Base-by-base conservation (phyloP, 2,113 vertebrate genomes). In the Siniperca knerii region DNA sequence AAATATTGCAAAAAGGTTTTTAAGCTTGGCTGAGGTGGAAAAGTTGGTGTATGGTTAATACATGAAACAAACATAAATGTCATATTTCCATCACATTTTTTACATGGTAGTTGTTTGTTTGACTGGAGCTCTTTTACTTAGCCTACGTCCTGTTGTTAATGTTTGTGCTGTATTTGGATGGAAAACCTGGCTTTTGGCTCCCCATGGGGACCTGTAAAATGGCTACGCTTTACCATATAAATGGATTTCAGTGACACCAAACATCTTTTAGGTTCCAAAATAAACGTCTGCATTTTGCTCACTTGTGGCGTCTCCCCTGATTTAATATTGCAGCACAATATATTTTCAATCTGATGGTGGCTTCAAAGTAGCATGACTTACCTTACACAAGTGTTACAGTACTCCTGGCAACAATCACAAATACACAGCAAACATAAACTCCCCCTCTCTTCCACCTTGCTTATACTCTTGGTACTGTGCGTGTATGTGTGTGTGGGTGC, bases 381-480 rank as follows among this genome's bases (percentile, higher is more conserved):
- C 20, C 40, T 46, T 29, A 35, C 33, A 73, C 74, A 58, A 54
- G 42, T 46, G 37, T 46, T 77, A 35, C 65, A 83, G 60, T 52
- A 44, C 66, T 69, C 74, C 69, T 81, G 60, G 68, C 42, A 67
- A 40, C 70, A 66, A 66, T 79, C n/a, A 65, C 68, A 72, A 23
- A 64, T 46, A 44, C 61, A n/a, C 20, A 48, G 20, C 15, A 62
- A 71, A 33, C 35, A n/a, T 13, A 61, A 11, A 29, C 77, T 70
- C 72, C 58, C 54, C 25, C 37, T 65, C 54, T 78, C 25, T 52
- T 54, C 52, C 42, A 68, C 77, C 29, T 60, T 77, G 65, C 74
- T 64, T 10, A 74, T 57, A 42, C 58, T 65, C 57, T n/a, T 12
- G n/a, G 29, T 58, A 35, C 55, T 82, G 29, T 50, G 67, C 66